A percentile compares a stretch with the other conserved stretches of the same genome.
Conservation (phyloP, 2,888 invertebrate genomes). For the Ophion ventricosus region DNA sequence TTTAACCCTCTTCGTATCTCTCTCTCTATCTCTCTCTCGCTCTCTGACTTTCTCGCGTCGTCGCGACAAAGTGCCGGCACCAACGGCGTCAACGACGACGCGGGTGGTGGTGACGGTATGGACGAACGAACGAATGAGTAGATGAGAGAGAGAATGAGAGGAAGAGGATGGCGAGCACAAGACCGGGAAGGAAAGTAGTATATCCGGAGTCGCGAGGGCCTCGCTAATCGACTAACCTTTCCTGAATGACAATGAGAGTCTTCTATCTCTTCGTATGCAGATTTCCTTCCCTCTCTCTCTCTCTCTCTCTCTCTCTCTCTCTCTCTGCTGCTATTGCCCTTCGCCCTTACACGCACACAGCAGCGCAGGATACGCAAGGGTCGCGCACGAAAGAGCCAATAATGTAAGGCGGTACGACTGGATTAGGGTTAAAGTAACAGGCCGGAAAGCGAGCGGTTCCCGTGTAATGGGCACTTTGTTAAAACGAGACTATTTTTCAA, state of each 20-base stretch:
- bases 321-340: not conserved
- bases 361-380: conserved; percentile 3
- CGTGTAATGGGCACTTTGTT: conserved; percentile 26
- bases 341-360: not conserved
- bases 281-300: conserved; percentile 20
- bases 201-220: conserved; percentile 51
- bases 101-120: conserved; percentile 53
- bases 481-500: not conserved
- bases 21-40: conserved; percentile 36
- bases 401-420: conserved; percentile 32
- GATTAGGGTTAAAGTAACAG: conserved; percentile 44
- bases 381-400: conserved; percentile 27
- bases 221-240: conserved; percentile 65
- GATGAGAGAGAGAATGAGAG: not conserved
- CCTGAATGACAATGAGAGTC: conserved; percentile 58
- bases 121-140: conserved; percentile 22
- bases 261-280: conserved; percentile 29
- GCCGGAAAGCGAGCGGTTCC: conserved; percentile 25
- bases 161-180: conserved; percentile 5
- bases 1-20: conserved; percentile 35
- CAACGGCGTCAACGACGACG: conserved; percentile 47
- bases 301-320: not conserved
- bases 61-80: conserved; percentile 49
- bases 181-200: conserved; percentile 42
- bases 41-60: conserved; percentile 55